Percentiles rank a stretch among this genome's conserved stretches.
Evolutionary conservation across 2,113 vertebrate genomes (phyloP).

Genomic region (Rhabdomys dilectus): DNA sequence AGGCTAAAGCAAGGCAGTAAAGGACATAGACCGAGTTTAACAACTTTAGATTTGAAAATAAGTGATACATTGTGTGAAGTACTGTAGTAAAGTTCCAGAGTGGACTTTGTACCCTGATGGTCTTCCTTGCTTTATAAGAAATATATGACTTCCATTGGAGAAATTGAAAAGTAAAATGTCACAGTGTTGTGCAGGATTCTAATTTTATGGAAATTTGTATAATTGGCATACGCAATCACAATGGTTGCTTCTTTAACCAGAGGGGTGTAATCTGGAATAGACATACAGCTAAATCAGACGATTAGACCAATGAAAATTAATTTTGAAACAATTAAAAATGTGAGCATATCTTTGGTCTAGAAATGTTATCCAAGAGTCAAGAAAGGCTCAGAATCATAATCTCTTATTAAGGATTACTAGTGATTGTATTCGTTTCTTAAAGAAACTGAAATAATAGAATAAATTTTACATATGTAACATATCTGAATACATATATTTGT

Average conservation of each 20-base stretch:
- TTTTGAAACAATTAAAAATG: background rate
- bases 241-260: background rate
- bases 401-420: background rate
- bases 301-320: background rate
- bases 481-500: background rate
- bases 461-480: no score
- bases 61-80: slow-evolving; percentile 38
- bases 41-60: slow-evolving; percentile 58
- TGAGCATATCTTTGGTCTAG: background rate
- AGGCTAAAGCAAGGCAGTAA: slow-evolving; percentile 68
- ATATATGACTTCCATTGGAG: background rate
- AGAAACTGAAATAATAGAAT: background rate
- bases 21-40: slow-evolving; percentile 17
- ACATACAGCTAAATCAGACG: background rate
- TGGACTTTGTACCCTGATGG: background rate
- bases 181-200: background rate
- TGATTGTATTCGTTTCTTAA: background rate
- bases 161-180: background rate
- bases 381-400: background rate
- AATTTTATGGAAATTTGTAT: background rate
- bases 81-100: background rate
- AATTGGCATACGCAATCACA: background rate
- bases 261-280: background rate
- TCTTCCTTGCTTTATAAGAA: background rate
- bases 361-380: background rate